phyloP scores from a whole-genome alignment of 1,140 invertebrate genomes.

The Aphelenchoides avenae region DNA sequence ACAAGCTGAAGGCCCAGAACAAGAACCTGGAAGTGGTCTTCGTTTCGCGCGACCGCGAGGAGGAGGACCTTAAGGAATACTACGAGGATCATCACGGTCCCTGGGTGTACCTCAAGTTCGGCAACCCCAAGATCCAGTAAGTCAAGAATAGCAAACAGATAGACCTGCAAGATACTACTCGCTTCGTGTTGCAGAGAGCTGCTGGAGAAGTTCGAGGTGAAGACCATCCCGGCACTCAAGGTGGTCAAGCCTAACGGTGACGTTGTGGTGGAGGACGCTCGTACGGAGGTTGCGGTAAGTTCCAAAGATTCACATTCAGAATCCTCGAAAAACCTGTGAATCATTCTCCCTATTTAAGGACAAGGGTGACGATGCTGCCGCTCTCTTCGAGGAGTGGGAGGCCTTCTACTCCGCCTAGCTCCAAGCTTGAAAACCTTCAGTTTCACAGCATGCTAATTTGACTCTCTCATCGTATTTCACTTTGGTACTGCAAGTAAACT shows the following conservation, averaged over 20 bases:
- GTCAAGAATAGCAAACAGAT: too few species aligned
- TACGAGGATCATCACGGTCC: conserved; percentile 46
- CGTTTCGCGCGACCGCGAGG: conserved; percentile 43
- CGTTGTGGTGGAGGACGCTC: conserved; percentile 55
- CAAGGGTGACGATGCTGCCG: conserved; percentile 24
- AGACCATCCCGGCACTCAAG: conserved; percentile 53
- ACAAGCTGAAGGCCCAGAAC: conserved; percentile 45
- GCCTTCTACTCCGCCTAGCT: conserved; percentile 37
- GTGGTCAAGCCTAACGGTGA: conserved; percentile 55
- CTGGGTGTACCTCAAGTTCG: conserved; percentile 44
- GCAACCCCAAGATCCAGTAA: conserved; percentile 47
- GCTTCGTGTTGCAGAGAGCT: conserved; percentile 41
- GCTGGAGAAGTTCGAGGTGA: conserved; percentile 51
- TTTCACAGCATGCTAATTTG: not conserved
- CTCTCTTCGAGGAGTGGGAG: conserved; percentile 45
- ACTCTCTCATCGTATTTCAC: not conserved
- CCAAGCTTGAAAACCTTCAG: not conserved
- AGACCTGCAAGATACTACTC: not conserved
- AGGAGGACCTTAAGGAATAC: conserved; percentile 47
- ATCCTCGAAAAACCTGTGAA: not conserved
- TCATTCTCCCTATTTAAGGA: conserved; percentile 9
- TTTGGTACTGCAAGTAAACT: too few species aligned
- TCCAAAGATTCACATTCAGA: not conserved
- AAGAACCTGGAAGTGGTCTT: conserved; percentile 55
- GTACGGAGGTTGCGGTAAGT: conserved; percentile 50